Evolutionary conservation across 1,140 invertebrate species (phyloP).

Genomic region (Pseudomyrmex pallidus): DNA sequence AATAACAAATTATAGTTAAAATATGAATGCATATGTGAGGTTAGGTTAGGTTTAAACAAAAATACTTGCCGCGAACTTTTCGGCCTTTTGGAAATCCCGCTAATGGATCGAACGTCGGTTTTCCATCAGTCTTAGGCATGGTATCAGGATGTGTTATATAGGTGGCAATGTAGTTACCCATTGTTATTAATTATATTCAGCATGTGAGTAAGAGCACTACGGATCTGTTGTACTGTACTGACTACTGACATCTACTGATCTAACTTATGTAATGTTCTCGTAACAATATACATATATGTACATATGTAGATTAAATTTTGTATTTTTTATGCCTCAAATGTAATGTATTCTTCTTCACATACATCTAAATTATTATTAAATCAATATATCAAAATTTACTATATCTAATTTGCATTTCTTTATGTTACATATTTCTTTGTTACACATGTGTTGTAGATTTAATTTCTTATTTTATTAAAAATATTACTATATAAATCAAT

Average conservation of each 20-base stretch:
- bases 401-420: too few relatives aligned
- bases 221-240: neutral
- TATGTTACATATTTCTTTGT: too few relatives aligned
- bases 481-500: too few relatives aligned
- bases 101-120: constrained; percentile 91
- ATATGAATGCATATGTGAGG: constrained; percentile 55
- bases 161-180: constrained; percentile 61
- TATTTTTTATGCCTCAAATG: too few relatives aligned
- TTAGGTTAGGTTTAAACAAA: constrained; percentile 66
- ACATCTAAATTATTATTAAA: neutral
- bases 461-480: too few relatives aligned
- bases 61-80: constrained; percentile 89
- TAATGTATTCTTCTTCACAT: neutral
- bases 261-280: constrained; percentile 54
- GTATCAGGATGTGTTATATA: constrained; percentile 60
- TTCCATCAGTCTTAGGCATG: constrained; percentile 80
- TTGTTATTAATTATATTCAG: constrained; percentile 27
- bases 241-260: constrained; percentile 65
- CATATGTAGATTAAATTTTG: too few relatives aligned
- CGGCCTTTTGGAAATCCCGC: constrained; percentile 91
- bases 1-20: neutral
- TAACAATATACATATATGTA: too few relatives aligned
- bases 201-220: neutral
- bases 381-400: too few relatives aligned
- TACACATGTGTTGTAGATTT: too few relatives aligned